Evolutionary conservation across 2,797 vertebrate species (phyloP).

Genomic region (Coregonus sp.): DNA sequence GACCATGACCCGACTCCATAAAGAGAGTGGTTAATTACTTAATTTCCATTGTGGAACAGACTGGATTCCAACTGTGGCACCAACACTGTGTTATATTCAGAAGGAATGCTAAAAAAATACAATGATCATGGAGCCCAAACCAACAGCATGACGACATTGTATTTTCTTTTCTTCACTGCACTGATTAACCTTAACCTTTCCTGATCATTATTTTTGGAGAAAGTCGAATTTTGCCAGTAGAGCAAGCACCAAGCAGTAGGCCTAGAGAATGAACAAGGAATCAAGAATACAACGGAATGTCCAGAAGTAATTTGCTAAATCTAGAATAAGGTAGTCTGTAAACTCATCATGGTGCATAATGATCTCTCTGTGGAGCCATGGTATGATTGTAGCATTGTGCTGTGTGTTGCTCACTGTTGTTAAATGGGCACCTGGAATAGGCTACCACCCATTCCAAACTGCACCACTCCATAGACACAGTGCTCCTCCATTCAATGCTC

Average conservation of each 20-base stretch:
- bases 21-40: no score
- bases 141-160: neutral
- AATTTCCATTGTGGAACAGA: no score
- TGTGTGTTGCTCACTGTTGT: constrained; percentile 3
- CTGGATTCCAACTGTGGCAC: no score
- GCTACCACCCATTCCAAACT: constrained; percentile 22
- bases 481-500: constrained; percentile 41
- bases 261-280: neutral
- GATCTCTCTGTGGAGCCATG: neutral
- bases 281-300: neutral
- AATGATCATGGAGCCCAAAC: no score
- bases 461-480: constrained; percentile 24
- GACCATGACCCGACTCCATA: no score
- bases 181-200: neutral
- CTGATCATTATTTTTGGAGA: neutral
- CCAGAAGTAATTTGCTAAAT: neutral
- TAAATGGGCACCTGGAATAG: constrained; percentile 8
- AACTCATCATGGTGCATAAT: neutral
- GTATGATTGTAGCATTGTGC: neutral
- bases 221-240: neutral
- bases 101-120: no score
- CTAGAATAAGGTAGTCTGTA: neutral
- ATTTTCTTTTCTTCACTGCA: neutral
- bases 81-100: no score
- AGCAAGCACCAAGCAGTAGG: neutral